Base-by-base conservation (phyloP, 2,797 vertebrate genomes). In the Geotrypetes seraphini region DNA sequence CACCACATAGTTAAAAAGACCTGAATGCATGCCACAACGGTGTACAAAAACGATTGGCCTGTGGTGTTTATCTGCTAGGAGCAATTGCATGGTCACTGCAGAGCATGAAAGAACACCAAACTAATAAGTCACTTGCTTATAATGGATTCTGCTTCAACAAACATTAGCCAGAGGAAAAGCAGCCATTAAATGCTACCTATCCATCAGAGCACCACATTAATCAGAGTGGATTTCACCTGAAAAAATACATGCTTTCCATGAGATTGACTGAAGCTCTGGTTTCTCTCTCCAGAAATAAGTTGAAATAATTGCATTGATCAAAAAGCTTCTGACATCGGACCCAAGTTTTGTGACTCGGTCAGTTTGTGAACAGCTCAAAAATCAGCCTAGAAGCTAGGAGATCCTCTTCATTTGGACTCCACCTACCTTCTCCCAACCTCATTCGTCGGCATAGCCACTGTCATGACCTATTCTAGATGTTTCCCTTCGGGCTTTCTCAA, bases 131-230 rank as follows among this genome's bases (percentile, higher is more conserved):
- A 61, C 37, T 36, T 50, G 34, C 36, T 67, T 66, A 44, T 57
- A 73, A 70, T 53, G 51, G 66, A 65, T 57, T 73, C 60, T 63
- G 47, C 55, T 67, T 68, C 59, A 68, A 66, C 67, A 58, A 68
- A 66, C 53, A 63, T 64, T 70, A 70, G 47, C 63, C 68, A 64
- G 72, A 63, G 70, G 53, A 57, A 71, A 75, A 76, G 71, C 73
- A 63, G 64, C 62, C 41, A 45, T 69, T 71, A 46, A 63, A 58
- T 55, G 54, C 60, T 62, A 16, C 47, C 37, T 15, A 52, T 73
- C 71, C 53, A 63, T 75, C 64, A 74, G 53, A 26, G 44, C 73
- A 68, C 71, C 40, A 69, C 68, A 68, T 53, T 42, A 55, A 44
- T 23, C 63, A 53, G 21, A 53, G 53, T 42, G 52, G 63, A 53